phyloP scores from a whole-genome alignment of 1,140 invertebrate species.

The Trichonephila clavipes region DNA sequence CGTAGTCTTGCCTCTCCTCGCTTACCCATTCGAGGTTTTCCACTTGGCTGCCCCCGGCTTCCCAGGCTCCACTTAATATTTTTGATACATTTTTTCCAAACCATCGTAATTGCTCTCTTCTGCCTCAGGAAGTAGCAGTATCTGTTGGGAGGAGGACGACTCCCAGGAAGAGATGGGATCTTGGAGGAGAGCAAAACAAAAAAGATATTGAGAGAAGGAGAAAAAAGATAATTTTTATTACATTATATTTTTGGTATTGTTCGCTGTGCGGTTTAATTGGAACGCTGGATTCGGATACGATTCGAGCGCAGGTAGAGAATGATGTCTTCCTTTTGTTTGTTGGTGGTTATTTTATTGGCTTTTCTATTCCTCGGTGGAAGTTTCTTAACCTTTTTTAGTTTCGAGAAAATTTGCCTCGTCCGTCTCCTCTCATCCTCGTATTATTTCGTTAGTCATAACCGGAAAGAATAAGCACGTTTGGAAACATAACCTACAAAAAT shows the following conservation, averaged over 20 bases:
- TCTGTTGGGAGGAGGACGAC: too few relatives aligned
- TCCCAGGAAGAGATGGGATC: too few relatives aligned
- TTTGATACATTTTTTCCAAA: conserved; percentile 33
- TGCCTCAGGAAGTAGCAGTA: not conserved
- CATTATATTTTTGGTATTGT: not conserved
- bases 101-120: conserved; percentile 25
- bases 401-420: not conserved
- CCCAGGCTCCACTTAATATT: not conserved
- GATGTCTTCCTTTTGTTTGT: not conserved
- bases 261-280: not conserved
- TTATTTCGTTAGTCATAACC: too few relatives aligned
- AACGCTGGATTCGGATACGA: not conserved
- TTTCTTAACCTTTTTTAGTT: not conserved
- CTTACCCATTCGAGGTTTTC: conserved; percentile 11
- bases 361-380: not conserved
- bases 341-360: not conserved
- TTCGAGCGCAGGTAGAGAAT: not conserved
- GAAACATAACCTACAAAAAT: too few relatives aligned
- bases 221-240: not conserved
- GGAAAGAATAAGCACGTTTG: too few relatives aligned
- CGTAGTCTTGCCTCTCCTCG: not conserved
- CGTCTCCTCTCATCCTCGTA: too few relatives aligned
- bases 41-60: conserved; percentile 23
- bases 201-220: not conserved
- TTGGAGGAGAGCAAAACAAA: not conserved